Evolutionary conservation across 2,797 vertebrate species (phyloP).

Genomic region (Dendrocincla fuliginosa): DNA sequence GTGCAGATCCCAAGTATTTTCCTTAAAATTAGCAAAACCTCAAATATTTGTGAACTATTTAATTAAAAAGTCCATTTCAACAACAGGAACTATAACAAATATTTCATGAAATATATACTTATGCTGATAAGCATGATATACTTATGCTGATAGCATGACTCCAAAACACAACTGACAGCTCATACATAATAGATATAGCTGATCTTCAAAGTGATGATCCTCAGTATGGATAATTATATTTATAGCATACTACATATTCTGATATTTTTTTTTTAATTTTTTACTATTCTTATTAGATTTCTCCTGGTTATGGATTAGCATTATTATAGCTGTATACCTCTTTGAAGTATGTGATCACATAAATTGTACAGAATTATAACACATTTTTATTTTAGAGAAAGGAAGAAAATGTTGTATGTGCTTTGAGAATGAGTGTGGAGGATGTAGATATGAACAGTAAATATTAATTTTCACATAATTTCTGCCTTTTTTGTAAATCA

Average conservation of each 20-base stretch:
- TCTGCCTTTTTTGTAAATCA: not conserved
- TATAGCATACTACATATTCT: not conserved
- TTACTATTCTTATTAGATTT: not conserved
- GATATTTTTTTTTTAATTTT: not conserved
- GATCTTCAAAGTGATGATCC: not conserved
- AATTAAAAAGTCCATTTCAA: not conserved
- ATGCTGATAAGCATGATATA: not conserved
- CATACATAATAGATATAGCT: not conserved
- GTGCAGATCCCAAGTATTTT: not conserved
- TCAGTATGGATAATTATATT: not conserved
- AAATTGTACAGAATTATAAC: not conserved
- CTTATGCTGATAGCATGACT: not conserved
- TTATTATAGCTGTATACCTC: not conserved
- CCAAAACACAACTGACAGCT: not conserved
- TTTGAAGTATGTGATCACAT: not conserved
- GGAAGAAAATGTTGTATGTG: fast-evolving
- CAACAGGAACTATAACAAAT: not conserved
- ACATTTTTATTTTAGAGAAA: not conserved
- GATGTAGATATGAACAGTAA: not conserved
- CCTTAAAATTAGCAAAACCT: not conserved
- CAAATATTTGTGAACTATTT: not conserved
- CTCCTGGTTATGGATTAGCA: not conserved
- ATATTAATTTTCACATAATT: not conserved
- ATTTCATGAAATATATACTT: not conserved
- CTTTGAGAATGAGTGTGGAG: not conserved